Conservation (phyloP, 2,113 vertebrate species). For the Nanger granti region DNA sequence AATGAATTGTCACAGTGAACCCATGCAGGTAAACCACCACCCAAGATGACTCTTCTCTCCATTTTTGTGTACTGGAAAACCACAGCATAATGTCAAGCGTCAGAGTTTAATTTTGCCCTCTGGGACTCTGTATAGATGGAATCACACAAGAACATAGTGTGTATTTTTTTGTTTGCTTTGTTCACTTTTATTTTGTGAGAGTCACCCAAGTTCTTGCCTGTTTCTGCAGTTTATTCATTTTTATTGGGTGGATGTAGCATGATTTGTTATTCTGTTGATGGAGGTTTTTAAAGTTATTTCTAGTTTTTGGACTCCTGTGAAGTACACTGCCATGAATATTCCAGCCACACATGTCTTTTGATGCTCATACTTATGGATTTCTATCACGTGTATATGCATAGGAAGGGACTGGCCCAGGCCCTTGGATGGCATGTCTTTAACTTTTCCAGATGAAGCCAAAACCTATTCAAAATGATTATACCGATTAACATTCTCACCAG, state of each 20-base stretch:
- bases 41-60: not conserved
- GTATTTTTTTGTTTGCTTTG: not conserved
- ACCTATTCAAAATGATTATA: not conserved
- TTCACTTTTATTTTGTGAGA: not conserved
- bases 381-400: not conserved
- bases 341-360: not conserved
- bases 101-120: not conserved
- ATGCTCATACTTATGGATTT: not conserved
- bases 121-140: not conserved
- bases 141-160: not conserved
- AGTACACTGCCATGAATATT: not conserved
- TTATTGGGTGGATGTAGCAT: not conserved
- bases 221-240: not conserved
- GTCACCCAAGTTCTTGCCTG: not conserved
- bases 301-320: not conserved
- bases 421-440: not conserved
- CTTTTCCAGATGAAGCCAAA: not conserved
- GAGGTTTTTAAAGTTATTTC: not conserved
- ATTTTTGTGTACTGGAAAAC: not conserved
- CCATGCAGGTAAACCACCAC: no score
- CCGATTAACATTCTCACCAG: not conserved
- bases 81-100: not conserved
- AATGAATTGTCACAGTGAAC: not conserved
- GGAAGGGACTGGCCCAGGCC: not conserved
- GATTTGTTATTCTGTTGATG: not conserved